Evolutionary conservation across 37 sponge, comb jelly and placozoan species (phyloP), one percentile per base, ranked within the genome.

Genomic region (Halichondria panicea): DNA sequence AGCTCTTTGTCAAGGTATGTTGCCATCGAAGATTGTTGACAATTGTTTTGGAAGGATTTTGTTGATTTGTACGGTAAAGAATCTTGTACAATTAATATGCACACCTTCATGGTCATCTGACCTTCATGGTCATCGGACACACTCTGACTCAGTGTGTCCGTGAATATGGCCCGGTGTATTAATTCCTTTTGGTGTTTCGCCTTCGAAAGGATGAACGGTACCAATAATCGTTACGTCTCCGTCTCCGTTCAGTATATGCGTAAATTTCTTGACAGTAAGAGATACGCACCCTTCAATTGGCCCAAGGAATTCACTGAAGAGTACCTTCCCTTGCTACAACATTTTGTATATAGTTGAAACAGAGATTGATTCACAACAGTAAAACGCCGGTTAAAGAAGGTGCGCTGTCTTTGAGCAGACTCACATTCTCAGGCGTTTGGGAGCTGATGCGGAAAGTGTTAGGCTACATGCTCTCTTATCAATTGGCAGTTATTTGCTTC

Each of bases 151-250:
- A 74, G 1, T 19, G 44, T 65, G 0, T 82, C 9, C 30, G 31
- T 28, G 75, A 82, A 22, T 82, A 35, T 63, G 82, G 82, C 13
- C 83, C 75, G 36, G 44, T 53, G 11, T 54, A 65, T n/a, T n/a
- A n/a, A n/a, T 48, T 22, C 31, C 18, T 64, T 74, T 74, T 82
- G 83, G 67, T 74, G 46, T 18, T 82, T 82, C 54, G 34, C 67
- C 27, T 82, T 66, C 38, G 83, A 82, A 37, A 21, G 83, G 36
- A 69, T 57, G 31, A 66, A 82, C 66, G 83, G 83, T 18, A n/a
- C n/a, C n/a, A n/a, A n/a, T n/a, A n/a, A n/a, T n/a, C n/a, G n/a
- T n/a, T n/a, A n/a, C n/a, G n/a, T n/a, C n/a, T n/a, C n/a, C n/a
- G n/a, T n/a, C n/a, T n/a, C n/a, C n/a, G n/a, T n/a, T n/a, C n/a